These are phyloP conservation scores for Cyanoderma ruficeps DNA, from an alignment of 2,113 vertebrate genomes.

Conservation along the genomic window DNA sequence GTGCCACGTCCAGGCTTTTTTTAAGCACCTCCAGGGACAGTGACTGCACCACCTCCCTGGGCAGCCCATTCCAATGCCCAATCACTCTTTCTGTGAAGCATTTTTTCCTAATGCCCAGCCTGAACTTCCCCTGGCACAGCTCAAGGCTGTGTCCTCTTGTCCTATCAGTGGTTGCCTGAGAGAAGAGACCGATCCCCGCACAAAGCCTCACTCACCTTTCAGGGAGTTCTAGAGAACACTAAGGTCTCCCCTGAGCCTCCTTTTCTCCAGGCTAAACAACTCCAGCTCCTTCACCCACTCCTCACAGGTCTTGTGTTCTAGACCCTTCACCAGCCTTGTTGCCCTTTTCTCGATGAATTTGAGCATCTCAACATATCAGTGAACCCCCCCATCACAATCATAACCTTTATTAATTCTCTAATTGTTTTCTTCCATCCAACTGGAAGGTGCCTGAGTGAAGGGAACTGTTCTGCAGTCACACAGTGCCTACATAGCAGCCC, in stretches of 20 bases:
- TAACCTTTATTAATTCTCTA: background rate
- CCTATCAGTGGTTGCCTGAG: background rate
- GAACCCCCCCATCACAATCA: fast-evolving
- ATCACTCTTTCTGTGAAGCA: background rate
- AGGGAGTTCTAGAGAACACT: background rate
- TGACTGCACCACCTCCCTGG: background rate
- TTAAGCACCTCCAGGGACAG: background rate
- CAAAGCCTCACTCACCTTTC: background rate
- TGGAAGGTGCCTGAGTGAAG: background rate
- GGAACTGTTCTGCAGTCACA: background rate
- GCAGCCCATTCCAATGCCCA: background rate
- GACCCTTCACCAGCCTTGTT: background rate
- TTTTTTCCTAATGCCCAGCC: background rate
- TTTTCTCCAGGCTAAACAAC: background rate
- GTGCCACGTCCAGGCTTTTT: background rate
- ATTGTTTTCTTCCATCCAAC: background rate
- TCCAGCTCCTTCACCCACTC: background rate
- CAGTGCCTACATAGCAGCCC: background rate
- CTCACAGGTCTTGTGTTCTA: background rate
- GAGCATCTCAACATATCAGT: background rate
- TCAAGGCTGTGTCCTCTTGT: background rate
- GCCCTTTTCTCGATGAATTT: background rate
- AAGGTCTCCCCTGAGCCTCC: background rate
- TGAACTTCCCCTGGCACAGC: fast-evolving
- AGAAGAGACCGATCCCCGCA: background rate